Evolutionary conservation across 1,140 invertebrate species (phyloP).

Genomic region (Drosophila miranda): DNA sequence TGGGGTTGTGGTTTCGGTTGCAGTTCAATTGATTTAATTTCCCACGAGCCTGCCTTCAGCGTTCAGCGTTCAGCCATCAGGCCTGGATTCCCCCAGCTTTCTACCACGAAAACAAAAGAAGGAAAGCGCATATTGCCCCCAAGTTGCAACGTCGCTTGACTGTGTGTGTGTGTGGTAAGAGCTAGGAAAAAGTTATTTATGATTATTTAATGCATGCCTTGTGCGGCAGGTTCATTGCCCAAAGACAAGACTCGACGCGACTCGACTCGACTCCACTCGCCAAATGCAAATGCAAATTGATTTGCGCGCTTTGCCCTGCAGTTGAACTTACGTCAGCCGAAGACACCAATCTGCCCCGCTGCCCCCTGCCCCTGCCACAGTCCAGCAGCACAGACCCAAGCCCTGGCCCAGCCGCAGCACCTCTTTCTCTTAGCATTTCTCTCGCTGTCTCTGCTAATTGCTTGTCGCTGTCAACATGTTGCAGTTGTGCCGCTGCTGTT

Average conservation of each 20-base stretch:
- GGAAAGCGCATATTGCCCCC: slow-evolving; percentile 54
- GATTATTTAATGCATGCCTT: slow-evolving; percentile 71
- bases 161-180: slow-evolving; percentile 34
- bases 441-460: slow-evolving; percentile 34
- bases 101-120: slow-evolving; percentile 59
- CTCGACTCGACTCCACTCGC: background rate
- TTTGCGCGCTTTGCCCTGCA: slow-evolving; percentile 42
- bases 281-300: slow-evolving; percentile 48
- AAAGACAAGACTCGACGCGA: slow-evolving; percentile 34
- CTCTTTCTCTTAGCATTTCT: slow-evolving; percentile 5
- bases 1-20: slow-evolving; percentile 9
- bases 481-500: slow-evolving; percentile 23
- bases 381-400: too few species aligned
- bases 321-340: slow-evolving; percentile 34
- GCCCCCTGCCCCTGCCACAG: too few species aligned
- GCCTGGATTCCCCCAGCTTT: slow-evolving; percentile 47
- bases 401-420: too few species aligned
- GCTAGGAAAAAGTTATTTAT: slow-evolving; percentile 61
- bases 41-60: slow-evolving; percentile 48
- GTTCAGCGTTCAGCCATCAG: background rate
- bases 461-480: slow-evolving; percentile 50
- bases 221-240: slow-evolving; percentile 70
- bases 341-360: background rate
- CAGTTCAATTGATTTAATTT: slow-evolving; percentile 72
- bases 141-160: slow-evolving; percentile 14